phyloP scores from a whole-genome alignment of 2,797 vertebrate genomes.

The Mus caroli region DNA sequence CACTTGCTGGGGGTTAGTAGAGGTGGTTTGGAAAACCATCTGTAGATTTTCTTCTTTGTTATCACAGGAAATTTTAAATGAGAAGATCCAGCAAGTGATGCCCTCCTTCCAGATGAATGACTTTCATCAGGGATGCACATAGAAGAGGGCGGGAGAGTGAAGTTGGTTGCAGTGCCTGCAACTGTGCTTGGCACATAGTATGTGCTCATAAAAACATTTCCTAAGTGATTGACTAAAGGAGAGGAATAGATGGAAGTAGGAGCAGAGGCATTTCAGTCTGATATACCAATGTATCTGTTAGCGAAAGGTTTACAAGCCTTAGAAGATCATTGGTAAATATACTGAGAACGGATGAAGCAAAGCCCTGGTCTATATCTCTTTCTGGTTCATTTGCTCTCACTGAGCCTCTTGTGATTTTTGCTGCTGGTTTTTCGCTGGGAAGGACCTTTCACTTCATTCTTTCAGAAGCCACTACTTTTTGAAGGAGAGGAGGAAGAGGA shows the following conservation, averaged over 20 bases:
- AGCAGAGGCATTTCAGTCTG: slow-evolving; percentile 26
- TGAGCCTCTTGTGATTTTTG: slow-evolving; percentile 2
- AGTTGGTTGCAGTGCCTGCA: neutral
- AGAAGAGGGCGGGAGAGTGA: neutral
- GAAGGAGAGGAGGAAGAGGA: too few relatives aligned
- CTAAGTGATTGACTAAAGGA: slow-evolving; percentile 15
- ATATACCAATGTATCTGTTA: slow-evolving; percentile 26
- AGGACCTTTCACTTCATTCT: neutral
- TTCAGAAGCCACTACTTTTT: neutral
- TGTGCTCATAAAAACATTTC: neutral
- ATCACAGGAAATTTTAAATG: neutral
- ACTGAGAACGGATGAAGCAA: neutral
- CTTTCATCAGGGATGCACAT: slow-evolving; percentile 22
- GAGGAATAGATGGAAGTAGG: slow-evolving; percentile 3
- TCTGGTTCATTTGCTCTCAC: neutral
- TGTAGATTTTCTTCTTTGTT: slow-evolving; percentile 27
- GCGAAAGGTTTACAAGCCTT: neutral
- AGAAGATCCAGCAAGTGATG: slow-evolving; percentile 31
- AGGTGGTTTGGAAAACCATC: slow-evolving; percentile 23
- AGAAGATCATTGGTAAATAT: neutral
- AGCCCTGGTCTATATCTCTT: neutral
- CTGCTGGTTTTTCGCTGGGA: slow-evolving; percentile 27
- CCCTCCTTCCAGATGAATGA: neutral
- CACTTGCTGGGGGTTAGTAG: neutral
- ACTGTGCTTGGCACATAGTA: neutral